Evolutionary conservation across 1,140 invertebrate genomes (phyloP).

Genomic region (Nylanderia fulva): DNA sequence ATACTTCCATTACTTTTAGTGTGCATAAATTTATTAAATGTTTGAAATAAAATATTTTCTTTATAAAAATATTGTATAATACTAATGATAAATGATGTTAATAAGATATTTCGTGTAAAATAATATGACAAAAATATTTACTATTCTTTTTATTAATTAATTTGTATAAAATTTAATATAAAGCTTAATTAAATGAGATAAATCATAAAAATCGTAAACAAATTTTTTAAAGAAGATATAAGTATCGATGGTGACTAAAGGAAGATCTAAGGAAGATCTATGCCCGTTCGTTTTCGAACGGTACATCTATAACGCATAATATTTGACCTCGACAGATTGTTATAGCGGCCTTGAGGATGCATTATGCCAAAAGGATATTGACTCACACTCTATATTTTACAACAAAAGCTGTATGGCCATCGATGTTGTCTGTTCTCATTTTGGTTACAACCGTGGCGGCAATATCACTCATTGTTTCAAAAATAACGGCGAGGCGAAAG

Average conservation of each 20-base stretch:
- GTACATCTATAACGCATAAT: background rate
- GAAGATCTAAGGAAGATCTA: background rate
- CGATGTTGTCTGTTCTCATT: constrained; percentile 83
- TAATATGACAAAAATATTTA: too few species aligned
- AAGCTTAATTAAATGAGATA: too few species aligned
- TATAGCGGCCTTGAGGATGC: constrained; percentile 86
- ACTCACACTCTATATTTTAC: constrained; percentile 84
- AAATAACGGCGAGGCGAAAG: constrained; percentile 54
- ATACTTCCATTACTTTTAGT: too few species aligned
- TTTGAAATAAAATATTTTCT: too few species aligned
- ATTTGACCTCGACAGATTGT: constrained; percentile 83
- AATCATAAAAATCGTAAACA: too few species aligned
- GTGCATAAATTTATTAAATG: too few species aligned
- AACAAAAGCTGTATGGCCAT: constrained; percentile 85
- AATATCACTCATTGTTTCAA: constrained; percentile 83
- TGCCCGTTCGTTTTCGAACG: background rate
- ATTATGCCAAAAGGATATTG: constrained; percentile 77
- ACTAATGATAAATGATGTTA: too few species aligned
- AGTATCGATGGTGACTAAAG: background rate
- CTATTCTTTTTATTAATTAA: background rate
- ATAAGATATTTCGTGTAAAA: too few species aligned
- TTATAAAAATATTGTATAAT: too few species aligned
- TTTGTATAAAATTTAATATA: too few species aligned
- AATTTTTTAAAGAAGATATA: background rate
- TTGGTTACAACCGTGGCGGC: constrained; percentile 77